These are phyloP conservation scores for zebrafish (Danio rerio) DNA, from an alignment of 2,113 vertebrate genomes.

Conservation along the genomic window GRCz12tu NC_133196.1:23714501-23715000, in stretches of 20 bases:
- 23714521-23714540: slow-evolving; percentile 80
- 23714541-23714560: not conserved
- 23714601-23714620: slow-evolving; percentile 85
- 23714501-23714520: slow-evolving; percentile 88
- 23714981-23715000: too few relatives aligned
- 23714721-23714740: slow-evolving; percentile 77
- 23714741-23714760: not conserved
- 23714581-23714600: not conserved
- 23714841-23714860: too few relatives aligned
- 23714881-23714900: too few relatives aligned
- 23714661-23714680: slow-evolving; percentile 87
- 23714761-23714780: not conserved
- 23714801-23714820: too few relatives aligned
- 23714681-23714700: slow-evolving; percentile 87
- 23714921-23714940: too few relatives aligned
- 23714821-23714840: too few relatives aligned
- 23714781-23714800: not conserved
- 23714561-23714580: not conserved
- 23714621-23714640: slow-evolving; percentile 98
- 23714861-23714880: too few relatives aligned
- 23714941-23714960: too few relatives aligned
- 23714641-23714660: slow-evolving; percentile 97
- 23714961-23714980: too few relatives aligned
- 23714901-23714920: too few relatives aligned
- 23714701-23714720: slow-evolving; percentile 93